phyloP scores from a whole-genome alignment of 2,113 vertebrate genomes.

The Oceanodroma tethys region DNA sequence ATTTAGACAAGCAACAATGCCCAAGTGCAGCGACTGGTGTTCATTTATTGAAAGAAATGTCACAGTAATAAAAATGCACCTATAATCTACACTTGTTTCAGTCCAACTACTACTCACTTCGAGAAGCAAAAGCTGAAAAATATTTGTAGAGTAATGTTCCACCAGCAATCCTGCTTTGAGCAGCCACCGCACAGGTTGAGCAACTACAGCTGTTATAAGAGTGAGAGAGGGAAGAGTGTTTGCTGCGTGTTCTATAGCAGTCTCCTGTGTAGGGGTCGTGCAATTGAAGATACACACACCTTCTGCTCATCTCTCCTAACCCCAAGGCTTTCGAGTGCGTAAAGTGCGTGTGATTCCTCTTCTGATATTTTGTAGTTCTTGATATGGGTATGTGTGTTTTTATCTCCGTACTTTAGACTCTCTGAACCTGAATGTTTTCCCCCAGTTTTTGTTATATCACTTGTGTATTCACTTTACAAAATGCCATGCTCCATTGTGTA shows the following conservation, averaged over 20 bases:
- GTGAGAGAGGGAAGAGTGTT: fast-evolving
- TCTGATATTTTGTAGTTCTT: background rate
- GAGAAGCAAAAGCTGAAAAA: background rate
- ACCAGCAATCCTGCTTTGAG: background rate
- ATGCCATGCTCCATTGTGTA: background rate
- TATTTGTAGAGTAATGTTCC: background rate
- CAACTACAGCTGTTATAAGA: background rate
- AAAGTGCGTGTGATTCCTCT: background rate
- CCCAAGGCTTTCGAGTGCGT: background rate
- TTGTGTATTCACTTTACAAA: background rate
- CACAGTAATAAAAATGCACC: background rate
- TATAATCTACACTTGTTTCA: background rate
- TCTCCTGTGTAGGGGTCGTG: background rate
- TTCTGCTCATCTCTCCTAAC: background rate
- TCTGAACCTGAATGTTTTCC: background rate
- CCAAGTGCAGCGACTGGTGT: background rate
- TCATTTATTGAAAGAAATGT: background rate
- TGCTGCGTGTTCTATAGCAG: fast-evolving
- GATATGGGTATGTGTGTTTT: background rate
- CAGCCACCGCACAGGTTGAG: background rate
- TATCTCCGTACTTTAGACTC: background rate
- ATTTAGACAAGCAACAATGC: background rate
- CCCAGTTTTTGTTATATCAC: background rate
- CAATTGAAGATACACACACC: background rate
- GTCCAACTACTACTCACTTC: background rate